Evolutionary conservation across 1,140 invertebrate genomes (phyloP).

Genomic region (Coenobita brevimanus): DNA sequence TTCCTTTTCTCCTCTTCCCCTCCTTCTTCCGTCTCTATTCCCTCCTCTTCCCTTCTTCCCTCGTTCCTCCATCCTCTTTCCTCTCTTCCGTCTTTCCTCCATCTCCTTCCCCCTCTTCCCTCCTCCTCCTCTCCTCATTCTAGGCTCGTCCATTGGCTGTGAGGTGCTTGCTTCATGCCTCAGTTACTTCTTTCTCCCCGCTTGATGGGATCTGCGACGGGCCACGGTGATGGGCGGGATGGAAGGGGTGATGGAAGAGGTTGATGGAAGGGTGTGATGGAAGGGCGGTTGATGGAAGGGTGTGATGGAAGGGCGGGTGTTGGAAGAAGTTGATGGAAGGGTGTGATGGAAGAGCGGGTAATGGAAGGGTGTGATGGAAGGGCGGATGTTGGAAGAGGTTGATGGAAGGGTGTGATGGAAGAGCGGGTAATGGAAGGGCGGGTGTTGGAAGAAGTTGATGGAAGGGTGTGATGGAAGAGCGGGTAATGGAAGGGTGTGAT

Average conservation of each 20-base stretch:
- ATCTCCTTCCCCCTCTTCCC: not conserved
- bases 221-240: not conserved
- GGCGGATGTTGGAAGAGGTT: not conserved
- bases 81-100: not conserved
- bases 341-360: not conserved
- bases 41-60: not conserved
- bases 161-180: constrained; percentile 55
- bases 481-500: not conserved
- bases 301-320: not conserved
- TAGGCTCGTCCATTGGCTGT: constrained; percentile 49
- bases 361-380: not conserved
- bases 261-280: not conserved
- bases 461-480: not conserved
- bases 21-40: no score
- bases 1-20: no score
- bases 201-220: constrained; percentile 56
- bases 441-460: not conserved
- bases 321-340: not conserved
- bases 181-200: constrained; percentile 49
- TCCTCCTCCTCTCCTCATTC: constrained; percentile 19
- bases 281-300: not conserved
- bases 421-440: not conserved
- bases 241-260: not conserved
- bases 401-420: not conserved
- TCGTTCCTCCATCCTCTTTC: constrained; percentile 5